Conservation (phyloP, 2,888 invertebrate genomes). For the Sphaerophoria rueppellii region DNA sequence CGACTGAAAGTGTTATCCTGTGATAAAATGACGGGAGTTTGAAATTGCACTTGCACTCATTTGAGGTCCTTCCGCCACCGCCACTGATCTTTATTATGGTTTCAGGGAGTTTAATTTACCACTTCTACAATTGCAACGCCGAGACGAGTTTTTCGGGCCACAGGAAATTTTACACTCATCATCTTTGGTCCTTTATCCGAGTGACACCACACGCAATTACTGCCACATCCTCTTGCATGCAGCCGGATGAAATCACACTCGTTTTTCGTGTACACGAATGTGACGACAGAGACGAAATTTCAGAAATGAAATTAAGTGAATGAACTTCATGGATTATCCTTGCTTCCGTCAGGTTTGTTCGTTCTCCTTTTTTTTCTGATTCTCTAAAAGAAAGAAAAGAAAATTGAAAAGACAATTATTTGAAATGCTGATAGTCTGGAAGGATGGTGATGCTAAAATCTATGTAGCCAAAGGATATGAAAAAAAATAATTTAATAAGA, state of each 20-base stretch:
- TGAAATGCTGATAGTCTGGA: conserved; percentile 67
- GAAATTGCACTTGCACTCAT: conserved; percentile 61
- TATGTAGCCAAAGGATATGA: conserved; percentile 29
- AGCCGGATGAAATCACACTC: conserved; percentile 19
- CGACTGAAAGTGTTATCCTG: conserved; percentile 65
- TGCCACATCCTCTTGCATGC: conserved; percentile 25
- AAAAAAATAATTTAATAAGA: conserved; percentile 51
- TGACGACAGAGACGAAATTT: conserved; percentile 61
- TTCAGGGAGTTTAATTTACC: not conserved
- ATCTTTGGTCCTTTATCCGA: conserved; percentile 53
- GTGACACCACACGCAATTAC: conserved; percentile 63
- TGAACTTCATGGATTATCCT: conserved; percentile 67
- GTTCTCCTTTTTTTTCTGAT: not conserved
- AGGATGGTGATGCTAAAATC: conserved; percentile 18
- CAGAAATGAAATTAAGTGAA: conserved; percentile 70
- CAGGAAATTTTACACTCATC: conserved; percentile 55
- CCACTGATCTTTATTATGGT: conserved; percentile 35
- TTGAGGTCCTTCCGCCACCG: conserved; percentile 37
- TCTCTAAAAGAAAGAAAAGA: conserved; percentile 50
- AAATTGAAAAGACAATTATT: conserved; percentile 66
- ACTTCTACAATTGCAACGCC: not conserved
- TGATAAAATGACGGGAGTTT: conserved; percentile 65
- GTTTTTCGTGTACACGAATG: not conserved
- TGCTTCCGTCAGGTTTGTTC: conserved; percentile 12
- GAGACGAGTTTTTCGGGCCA: conserved; percentile 7